Base-by-base conservation (phyloP, 1,140 invertebrate species). In the Antheraea mylitta region DNA sequence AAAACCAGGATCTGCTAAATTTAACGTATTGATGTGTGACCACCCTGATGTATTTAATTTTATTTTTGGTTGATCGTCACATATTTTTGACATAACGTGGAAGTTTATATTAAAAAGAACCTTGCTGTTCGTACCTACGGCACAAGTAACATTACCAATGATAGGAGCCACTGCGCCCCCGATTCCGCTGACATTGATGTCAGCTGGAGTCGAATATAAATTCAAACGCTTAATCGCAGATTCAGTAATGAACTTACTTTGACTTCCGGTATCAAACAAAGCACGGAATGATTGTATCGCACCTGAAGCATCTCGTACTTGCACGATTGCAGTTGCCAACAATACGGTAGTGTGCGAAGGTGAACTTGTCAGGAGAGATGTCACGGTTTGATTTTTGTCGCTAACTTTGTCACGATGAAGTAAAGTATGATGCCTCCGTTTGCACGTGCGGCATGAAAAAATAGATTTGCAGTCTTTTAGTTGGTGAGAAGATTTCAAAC, bases 191-290 rank as follows among this genome's bases (percentile, higher is more conserved):
- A 42, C 38, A 11, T 11, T 42, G 38, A 13, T 1, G 16, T 13
- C 2, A 53, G 6, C 45, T 53, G 45, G 11, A 16, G 10, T 1
- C 5, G 45, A 13, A 13, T 53, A 0, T 13, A 53, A 13, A 7
- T 53, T 64, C 37, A 79, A 66, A 9, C 67, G 67, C 13, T 72
- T 58, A 5, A 70, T 61, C 4, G 77, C 73, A 4, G 60, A 53
- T 71, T 63, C 64, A 0, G 71, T 76, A 8, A 79, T 73, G 61
- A 78, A 73, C 30, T 71, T 78, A 62, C 59, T 73, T 70, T 78
- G 71, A 64, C 74, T 78, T 19, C 73, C 77, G 30, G 73, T 75
- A 42, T 77, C 75, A 30, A 79, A 77, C 16, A 79, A 66, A 0
- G 74, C 77, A 37, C 75, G 75, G 16, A 74, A 74, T 30, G 70